phyloP scores from a whole-genome alignment of 2,888 invertebrate genomes.

The Meteorus cinctellus region DNA sequence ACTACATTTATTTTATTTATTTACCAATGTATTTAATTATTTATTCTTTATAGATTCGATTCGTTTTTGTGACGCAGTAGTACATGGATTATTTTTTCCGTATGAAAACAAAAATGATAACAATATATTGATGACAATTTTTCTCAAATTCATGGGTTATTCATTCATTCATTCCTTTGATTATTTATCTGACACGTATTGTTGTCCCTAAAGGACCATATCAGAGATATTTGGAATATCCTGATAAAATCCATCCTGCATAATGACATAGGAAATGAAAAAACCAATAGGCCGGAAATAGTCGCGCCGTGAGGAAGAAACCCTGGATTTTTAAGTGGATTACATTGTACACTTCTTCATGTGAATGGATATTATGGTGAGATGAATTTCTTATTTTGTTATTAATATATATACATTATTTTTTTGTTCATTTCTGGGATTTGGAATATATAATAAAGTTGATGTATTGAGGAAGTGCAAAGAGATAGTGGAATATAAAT shows the following conservation, averaged over 20 bases:
- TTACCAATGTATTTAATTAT: neutral
- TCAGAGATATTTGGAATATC: neutral
- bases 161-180: neutral
- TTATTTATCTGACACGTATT: neutral
- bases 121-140: no score
- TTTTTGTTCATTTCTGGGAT: neutral
- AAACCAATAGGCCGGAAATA: constrained; percentile 27
- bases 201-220: neutral
- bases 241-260: neutral
- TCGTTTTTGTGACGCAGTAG: no score
- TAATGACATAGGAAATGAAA: neutral
- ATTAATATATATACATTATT: neutral
- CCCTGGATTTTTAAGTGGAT: neutral
- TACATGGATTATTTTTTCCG: no score
- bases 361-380: neutral
- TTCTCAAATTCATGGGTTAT: neutral
- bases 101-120: no score
- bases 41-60: no score
- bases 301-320: constrained; percentile 15
- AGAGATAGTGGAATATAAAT: neutral
- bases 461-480: constrained; percentile 1
- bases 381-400: neutral
- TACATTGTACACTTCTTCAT: neutral
- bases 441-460: neutral
- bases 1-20: neutral